Base-by-base conservation (phyloP, 2,797 vertebrate species). In the Gallinago solitaria region DNA sequence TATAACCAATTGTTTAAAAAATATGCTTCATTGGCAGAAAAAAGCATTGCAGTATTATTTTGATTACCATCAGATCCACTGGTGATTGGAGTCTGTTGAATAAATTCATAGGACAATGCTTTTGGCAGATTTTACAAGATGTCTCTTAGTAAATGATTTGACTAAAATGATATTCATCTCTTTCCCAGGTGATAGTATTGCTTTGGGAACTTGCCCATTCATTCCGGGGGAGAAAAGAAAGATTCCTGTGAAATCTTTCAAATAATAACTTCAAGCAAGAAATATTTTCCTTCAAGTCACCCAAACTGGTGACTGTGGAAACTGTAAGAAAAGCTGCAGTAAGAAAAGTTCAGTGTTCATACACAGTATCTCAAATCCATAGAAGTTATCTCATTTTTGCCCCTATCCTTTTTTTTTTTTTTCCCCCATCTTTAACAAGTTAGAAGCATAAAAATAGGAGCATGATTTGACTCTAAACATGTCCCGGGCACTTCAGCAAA, bases 171-270 rank as follows among this genome's bases (percentile, higher is more conserved):
- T 93, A 81, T 90, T 94, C 71, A 96, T 94, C 78, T 90, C 68
- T 95, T 96, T 95, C 83, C 93, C 96, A 96, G 93, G 78, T 95
- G 94, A 95, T 95, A 92, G 51, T 6, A 47, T 35, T 71, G 90
- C 75, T 89, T 82, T 92, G 86, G 86, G 69, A 80, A 69, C 65
- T 65, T 78, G 81, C 91, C 93, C 91, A 71, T 69, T 81, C 57
- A 20, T 92, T 89, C 45, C 6, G 1, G 50, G 75, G 61, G 45
- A 91, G 67, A 74, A 87, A 54, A 82, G 54, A 69, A 82, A 77
- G 35, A 80, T 88, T 81, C 70, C 93, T 91, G 93, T 11, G 57
- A 92, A 95, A 83, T 86, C 75, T 93, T 92, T 94, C 91, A 96
- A 87, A 93, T 17, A 88, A 90, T 56, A 56, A 53, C 76, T 90